Conservation (phyloP, 2,888 invertebrate genomes). For the Beris chalybata region DNA sequence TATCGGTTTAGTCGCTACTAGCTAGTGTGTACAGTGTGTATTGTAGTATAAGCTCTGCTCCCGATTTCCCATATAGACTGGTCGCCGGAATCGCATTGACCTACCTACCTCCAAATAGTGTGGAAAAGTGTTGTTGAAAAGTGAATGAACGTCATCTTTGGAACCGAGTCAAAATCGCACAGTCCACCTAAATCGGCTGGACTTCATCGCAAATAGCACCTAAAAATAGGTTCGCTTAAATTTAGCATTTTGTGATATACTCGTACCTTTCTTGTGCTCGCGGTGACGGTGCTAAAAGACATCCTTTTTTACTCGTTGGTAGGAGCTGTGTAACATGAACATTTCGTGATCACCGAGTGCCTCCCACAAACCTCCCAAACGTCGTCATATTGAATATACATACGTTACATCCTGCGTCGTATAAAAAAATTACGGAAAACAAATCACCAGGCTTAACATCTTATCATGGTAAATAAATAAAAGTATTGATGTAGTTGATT, state of each 20-base stretch:
- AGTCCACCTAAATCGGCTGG: not conserved
- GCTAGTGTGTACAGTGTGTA: slow-evolving; percentile 2
- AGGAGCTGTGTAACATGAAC: slow-evolving; percentile 13
- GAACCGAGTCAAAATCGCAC: not conserved
- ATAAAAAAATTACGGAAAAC: slow-evolving; percentile 3
- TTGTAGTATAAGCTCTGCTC: slow-evolving; percentile 16
- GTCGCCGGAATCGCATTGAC: slow-evolving; percentile 15
- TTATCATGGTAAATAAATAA: slow-evolving; percentile 27
- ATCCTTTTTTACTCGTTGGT: no score
- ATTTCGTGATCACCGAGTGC: slow-evolving; percentile 25
- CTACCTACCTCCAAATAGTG: no score
- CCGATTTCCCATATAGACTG: not conserved
- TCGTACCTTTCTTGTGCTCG: no score
- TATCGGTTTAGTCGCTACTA: slow-evolving; percentile 7
- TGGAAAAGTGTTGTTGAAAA: slow-evolving; percentile 8
- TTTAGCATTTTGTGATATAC: not conserved
- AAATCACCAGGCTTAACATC: slow-evolving; percentile 14
- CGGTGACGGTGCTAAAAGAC: no score
- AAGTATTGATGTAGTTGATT: no score
- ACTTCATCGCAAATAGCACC: slow-evolving; percentile 6
- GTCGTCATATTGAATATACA: not conserved
- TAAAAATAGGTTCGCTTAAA: slow-evolving; percentile 10
- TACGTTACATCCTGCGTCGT: not conserved
- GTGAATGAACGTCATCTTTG: slow-evolving; percentile 23
- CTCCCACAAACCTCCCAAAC: not conserved